A percentile compares a stretch with the other conserved stretches of the same genome.
Conservation (phyloP, 1,140 invertebrate genomes). For the Solen grandis region DNA sequence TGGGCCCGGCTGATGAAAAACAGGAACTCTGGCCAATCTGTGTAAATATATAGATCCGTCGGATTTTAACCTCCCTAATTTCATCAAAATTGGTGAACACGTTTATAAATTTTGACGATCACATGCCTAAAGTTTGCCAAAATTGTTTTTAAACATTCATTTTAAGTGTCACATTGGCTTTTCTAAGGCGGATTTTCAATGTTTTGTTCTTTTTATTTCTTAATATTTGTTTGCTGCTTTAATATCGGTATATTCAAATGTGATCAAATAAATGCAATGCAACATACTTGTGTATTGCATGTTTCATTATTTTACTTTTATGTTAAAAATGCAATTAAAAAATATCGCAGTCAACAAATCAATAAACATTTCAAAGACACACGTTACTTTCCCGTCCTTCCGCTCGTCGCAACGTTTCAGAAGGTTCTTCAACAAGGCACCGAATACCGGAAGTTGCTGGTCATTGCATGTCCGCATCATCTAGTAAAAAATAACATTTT, state of each 20-base stretch:
- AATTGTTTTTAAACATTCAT: no score
- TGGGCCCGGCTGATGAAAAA: conserved; percentile 70
- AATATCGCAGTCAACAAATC: no score
- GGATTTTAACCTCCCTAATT: not conserved
- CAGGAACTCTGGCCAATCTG: conserved; percentile 74
- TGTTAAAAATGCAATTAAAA: no score
- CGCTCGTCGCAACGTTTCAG: conserved; percentile 73
- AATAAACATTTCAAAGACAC: no score
- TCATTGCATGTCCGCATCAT: conserved; percentile 49
- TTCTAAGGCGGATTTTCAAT: no score
- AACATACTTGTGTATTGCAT: no score
- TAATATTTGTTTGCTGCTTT: no score
- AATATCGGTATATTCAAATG: no score
- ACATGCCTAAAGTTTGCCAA: not conserved
- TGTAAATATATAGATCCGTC: not conserved
- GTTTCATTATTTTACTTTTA: no score
- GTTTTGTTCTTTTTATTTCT: no score
- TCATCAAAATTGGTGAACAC: not conserved
- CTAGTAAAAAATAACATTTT: conserved; percentile 3
- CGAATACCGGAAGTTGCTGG: conserved; percentile 68
- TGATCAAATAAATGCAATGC: no score
- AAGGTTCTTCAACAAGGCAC: conserved; percentile 71
- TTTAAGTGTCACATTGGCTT: no score
- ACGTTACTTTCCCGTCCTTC: conserved; percentile 71
- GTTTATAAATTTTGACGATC: not conserved